Base-by-base conservation (phyloP, 2,113 vertebrate genomes). In the Nibea coibor region DNA sequence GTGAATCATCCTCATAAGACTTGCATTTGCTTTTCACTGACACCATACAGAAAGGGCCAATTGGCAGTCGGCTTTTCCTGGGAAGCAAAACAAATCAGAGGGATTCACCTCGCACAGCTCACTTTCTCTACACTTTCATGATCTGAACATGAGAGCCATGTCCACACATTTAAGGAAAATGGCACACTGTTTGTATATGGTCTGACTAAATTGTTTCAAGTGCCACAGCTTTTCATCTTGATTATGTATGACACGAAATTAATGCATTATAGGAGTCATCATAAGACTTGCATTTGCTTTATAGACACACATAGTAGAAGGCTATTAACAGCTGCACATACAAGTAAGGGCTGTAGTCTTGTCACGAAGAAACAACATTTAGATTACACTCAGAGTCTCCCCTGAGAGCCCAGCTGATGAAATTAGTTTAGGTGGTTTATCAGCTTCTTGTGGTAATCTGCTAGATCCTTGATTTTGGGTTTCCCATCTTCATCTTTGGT, bases 1-100 rank as follows among this genome's bases (percentile, higher is more conserved):
- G 83, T 82, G 88, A 90, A 91, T 92, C 90, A 87, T 85, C 78
- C 87, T 92, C 90, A 92, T 92, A 92, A 92, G 91, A 92, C 90
- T 92, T 83, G 67, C 87, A 92, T 93, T 92, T 92, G 76, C 84
- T 91, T 89, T 89, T 87, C 62, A 77, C 78, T 63, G 80, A 90
- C 92, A 89, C 88, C 84, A 71, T 7, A 77, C 72, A 74, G 58
- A 85, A 56, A 75, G 48, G 50, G 9, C 45, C 7, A 57, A 61
- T 15, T 19, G 63, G 63, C 51, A 19, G 59, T 24, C 0, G 4
- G 66, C n/a, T 48, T 61, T 51, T 62, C 75, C 79, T 26, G 50
- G 45, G 72, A 79, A 83, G 72, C 42, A 72, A 65, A 79, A 78
- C 81, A 77, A 79, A 89, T 70, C 1, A 1, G 11, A 65, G 16